Evolutionary conservation across 2,113 vertebrate genomes (phyloP), one percentile per base, ranked within the genome.

Genomic region (Phrynocephalus versicolor): DNA sequence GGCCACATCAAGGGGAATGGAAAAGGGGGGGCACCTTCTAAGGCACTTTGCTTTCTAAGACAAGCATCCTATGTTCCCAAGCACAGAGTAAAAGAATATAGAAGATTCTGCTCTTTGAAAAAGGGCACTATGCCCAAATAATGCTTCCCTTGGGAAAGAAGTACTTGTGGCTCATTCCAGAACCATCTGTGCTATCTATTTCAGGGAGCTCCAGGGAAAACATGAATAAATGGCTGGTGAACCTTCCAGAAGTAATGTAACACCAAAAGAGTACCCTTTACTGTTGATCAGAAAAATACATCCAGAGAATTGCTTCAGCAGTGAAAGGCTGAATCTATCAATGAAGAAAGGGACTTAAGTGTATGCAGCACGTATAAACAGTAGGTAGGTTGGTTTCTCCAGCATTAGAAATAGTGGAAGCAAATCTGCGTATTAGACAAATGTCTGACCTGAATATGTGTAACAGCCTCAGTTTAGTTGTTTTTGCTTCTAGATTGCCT

Each of bases 171-270:
- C 39, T 35, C 33, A 19, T 72, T 73, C 55, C 16, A 27, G 9
- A 58, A 25, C 55, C 33, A 82, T 82, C 55, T 82, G 81, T 73
- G 15, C 60, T 73, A n/a, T 73, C 55, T 73, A 35, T 72, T 73
- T 60, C 81, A 73, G 12, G 23, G 33, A 72, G 58, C 81, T 23
- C 55, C 58, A 27, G 80, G 65, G 80, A 82, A 76, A 72, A 81
- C 69, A 83, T 21, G 33, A 82, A 60, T 41, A 58, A 12, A 72
- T 5, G 15, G 25, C 55, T 73, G 55, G 14, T 60, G 70, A 72
- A 41, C 62, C 55, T 60, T 41, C 33, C 14, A 60, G 55, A 45
- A 83, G 35, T 74, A 73, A 74, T 41, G 39, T 73, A 73, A 73
- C 57, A 83, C 35, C 9, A 58, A 62, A 82, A 7, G 13, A 72